Evolutionary conservation across 2,888 invertebrate species (phyloP).

Genomic region (Notodromas monacha): DNA sequence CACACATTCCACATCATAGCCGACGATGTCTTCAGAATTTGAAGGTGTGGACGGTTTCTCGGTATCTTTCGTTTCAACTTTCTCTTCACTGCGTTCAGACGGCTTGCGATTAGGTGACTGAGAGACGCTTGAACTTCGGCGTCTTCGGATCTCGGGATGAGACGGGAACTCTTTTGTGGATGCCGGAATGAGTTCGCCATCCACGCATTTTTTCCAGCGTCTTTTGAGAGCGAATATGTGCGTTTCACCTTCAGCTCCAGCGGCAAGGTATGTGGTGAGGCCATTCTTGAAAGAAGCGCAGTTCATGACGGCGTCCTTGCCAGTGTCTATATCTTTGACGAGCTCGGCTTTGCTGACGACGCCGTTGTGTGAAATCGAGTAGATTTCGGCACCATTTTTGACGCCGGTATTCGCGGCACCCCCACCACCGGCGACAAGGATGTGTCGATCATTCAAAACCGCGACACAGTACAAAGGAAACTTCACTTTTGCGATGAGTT

Average conservation of each 20-base stretch:
- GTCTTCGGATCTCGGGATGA: too few species aligned
- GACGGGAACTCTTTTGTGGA: too few species aligned
- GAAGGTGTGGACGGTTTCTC: too few species aligned
- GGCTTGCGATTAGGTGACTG: too few species aligned
- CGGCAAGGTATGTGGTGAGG: conserved; percentile 42
- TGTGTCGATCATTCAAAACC: conserved; percentile 62
- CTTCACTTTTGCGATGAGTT: conserved; percentile 35
- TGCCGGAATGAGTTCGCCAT: too few species aligned
- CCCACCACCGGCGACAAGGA: conserved; percentile 85
- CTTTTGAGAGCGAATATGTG: too few species aligned
- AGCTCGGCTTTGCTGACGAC: conserved; percentile 50
- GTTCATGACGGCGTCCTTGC: conserved; percentile 66
- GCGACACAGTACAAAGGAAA: conserved; percentile 71
- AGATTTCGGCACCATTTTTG: conserved; percentile 89
- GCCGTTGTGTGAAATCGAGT: conserved; percentile 57
- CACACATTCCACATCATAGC: too few species aligned
- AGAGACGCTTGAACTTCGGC: too few species aligned
- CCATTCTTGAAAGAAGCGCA: conserved; percentile 34
- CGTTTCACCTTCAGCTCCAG: conserved; percentile 69
- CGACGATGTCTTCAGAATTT: too few species aligned
- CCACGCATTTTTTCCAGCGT: too few species aligned
- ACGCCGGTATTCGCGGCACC: conserved; percentile 89
- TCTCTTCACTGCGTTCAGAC: too few species aligned
- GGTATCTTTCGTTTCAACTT: too few species aligned
- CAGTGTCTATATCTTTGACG: conserved; percentile 58